Conservation (phyloP, 1,140 invertebrate species). For the Harpegnathos saltator region DNA sequence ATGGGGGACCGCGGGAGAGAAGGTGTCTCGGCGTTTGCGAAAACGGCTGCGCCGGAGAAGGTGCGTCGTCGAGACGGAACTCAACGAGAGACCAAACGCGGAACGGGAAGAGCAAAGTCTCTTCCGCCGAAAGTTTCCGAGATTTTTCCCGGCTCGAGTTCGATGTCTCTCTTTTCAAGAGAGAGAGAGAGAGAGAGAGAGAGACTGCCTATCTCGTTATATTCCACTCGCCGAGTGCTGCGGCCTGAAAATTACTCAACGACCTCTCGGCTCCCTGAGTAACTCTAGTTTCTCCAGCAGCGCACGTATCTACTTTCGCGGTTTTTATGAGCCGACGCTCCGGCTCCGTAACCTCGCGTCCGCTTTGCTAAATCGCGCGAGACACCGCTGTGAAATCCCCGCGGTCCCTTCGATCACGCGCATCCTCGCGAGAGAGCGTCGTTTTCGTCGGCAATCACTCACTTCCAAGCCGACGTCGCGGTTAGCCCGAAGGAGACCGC, state of each 20-base stretch:
- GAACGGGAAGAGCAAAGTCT: no score
- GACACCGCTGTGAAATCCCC: constrained; percentile 17
- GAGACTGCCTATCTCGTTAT: no score
- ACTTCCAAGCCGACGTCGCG: neutral
- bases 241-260: constrained; percentile 69
- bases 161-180: no score
- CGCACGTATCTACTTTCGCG: neutral
- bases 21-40: no score
- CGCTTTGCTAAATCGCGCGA: neutral
- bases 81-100: no score
- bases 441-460: neutral
- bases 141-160: no score
- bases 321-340: constrained; percentile 31
- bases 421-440: neutral
- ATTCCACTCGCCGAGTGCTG: constrained; percentile 42
- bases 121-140: no score
- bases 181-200: no score
- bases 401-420: neutral
- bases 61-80: no score
- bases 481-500: neutral
- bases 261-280: constrained; percentile 42
- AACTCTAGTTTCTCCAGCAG: neutral
- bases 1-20: no score
- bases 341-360: constrained; percentile 19
- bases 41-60: no score